Evolutionary conservation across 2,888 invertebrate species (phyloP), one percentile per base, ranked within the genome.

Genomic region (Campaea margaritaria): DNA sequence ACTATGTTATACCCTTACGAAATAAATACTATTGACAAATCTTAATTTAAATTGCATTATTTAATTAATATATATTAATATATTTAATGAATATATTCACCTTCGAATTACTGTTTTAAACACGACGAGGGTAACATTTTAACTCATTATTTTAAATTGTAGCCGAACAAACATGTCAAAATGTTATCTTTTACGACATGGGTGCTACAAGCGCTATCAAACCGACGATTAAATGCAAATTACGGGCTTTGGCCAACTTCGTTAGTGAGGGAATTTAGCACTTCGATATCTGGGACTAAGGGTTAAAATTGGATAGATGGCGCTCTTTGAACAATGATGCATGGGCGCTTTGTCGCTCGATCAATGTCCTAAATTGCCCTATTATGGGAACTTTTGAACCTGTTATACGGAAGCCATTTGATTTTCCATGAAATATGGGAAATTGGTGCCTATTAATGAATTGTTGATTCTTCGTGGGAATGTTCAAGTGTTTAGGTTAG

Each of bases 111-210:
- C n/a, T 36, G 36, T 12, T 36, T 34, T 36, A n/a, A 36, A 36
- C 36, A 36, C 36, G 36, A n/a, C 36, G 36, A n/a, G 36, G 36
- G 36, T 36, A 52, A 59, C 41, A 58, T 45, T 58, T 62, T 56
- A 64, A 64, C 59, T 60, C 55, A 46, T 45, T 57, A 60, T 64
- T 68, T 64, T 57, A 55, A 42, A 57, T 64, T 64, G 56, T 63
- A 47, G 39, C 34, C 44, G 41, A 61, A 63, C 69, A 64, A 67
- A 69, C 67, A 68, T 70, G 65, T 65, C 60, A 64, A 64, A 62
- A 63, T 61, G 64, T 67, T 68, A 66, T 67, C 67, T 65, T 59
- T 50, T 54, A 62, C 65, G 65, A 70, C 62, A 62, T 58, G 59
- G 62, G 64, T 67, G 65, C 61, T 62, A 65, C 58, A 58, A 64